Evolutionary conservation across 2,888 invertebrate genomes (phyloP), one percentile per base, ranked within the genome.

Genomic region (Noctuana brunneofusca): DNA sequence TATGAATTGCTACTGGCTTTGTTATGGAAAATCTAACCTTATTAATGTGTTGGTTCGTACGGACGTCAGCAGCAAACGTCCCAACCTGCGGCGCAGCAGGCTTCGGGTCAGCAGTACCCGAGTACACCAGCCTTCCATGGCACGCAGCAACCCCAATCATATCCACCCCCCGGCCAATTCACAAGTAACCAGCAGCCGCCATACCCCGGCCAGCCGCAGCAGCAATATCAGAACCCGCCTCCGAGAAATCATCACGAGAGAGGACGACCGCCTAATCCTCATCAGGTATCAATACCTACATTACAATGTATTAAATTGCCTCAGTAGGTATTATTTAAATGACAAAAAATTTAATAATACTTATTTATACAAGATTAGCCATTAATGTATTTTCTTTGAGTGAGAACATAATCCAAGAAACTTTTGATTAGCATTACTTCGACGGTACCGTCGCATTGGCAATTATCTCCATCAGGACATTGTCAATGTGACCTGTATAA

Each of bases 11-110:
- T 91, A 80, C 83, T 85, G 83, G 89, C 86, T 89, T 89, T 78
- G 75, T 85, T 80, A 89, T 86, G 89, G 90, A 91, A 90, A 91
- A 91, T 90, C 91, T 91, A 91, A 91, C 91, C 91, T 91, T 89
- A 90, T 90, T 91, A 91, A 91, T 91, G 91, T 91, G 89, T 91
- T 91, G 91, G 90, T 91, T 85, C 91, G 91, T 91, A 91, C 90
- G 91, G 91, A 91, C 91, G 91, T 90, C 90, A 91, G 91, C 91
- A 92, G 90, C 91, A 91, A 90, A 87, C 89, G 88, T 89, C 89
- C 87, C 92, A 91, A 89, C 89, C 87, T 83, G 84, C 85, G 83
- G 89, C 89, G 86, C 92, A 92, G 85, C 90, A 82, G 87, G 89
- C 77, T 76, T 89, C 89, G 86, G 87, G 85, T 80, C 87, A 79